A percentile compares a stretch with the other conserved stretches of the same genome.
phyloP scores from a whole-genome alignment of 1,140 invertebrate genomes.

The Rhopalosiphum padi region DNA sequence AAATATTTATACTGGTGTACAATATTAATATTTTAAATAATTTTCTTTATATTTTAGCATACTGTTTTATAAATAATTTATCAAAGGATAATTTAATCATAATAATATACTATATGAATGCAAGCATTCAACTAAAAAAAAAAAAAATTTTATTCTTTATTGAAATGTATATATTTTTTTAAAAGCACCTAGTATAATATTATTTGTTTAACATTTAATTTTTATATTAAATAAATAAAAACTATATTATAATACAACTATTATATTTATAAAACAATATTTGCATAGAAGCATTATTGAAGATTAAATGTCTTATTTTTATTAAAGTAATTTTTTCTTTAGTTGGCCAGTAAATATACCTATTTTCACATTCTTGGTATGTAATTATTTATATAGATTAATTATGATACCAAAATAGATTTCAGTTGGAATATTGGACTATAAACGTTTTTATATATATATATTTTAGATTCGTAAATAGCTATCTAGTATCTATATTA shows the following conservation, averaged over 20 bases:
- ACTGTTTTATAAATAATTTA: background rate
- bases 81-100: background rate
- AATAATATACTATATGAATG: background rate
- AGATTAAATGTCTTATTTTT: background rate
- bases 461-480: too few species aligned
- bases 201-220: background rate
- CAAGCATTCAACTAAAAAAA: background rate
- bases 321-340: background rate
- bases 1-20: too few species aligned
- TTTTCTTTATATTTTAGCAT: too few species aligned
- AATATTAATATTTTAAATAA: too few species aligned
- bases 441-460: background rate
- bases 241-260: background rate
- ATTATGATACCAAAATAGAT: too few species aligned
- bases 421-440: background rate
- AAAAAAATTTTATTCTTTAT: background rate
- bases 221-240: background rate
- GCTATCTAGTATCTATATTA: too few species aligned
- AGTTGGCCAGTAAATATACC: background rate
- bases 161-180: background rate
- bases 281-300: background rate
- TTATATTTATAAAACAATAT: background rate
- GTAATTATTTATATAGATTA: background rate
- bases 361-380: background rate
- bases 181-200: background rate